Base-by-base conservation (phyloP, 2,113 vertebrate species). In the Agelaius phoeniceus region DNA sequence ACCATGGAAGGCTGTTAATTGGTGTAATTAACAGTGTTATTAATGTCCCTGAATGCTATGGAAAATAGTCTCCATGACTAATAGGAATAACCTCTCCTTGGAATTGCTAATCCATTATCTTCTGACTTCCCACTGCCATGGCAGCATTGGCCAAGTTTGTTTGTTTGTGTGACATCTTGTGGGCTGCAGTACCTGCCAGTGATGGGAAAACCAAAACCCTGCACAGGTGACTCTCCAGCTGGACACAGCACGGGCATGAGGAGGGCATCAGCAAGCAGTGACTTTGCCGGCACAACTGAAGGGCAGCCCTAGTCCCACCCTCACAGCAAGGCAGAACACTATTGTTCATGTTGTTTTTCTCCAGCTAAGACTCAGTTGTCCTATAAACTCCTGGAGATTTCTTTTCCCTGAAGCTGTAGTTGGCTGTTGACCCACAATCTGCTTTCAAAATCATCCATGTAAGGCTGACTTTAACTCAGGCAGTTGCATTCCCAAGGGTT, bases 1-100 rank as follows among this genome's bases (percentile, higher is more conserved):
- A 83, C 68, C 68, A 73, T 80, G 67, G 69, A 89, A 94, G 39
- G 57, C 46, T 71, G 61, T 65, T 96, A 95, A 95, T 85, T 92
- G 71, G 7, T 89, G 46, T 87, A 83, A 96, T 83, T 94, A 71
- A 69, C 71, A 93, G 44, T 43, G 49, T 85, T 93, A 92, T 80
- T 95, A 89, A 94, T 88, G 87, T 68, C 72, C 84, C 59, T 88
- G 78, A 86, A 85, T 78, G 61, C 22, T 75, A 48, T n/a, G 68
- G 71, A 92, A 92, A 84, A 94, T 30, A 35, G 18, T 79, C 21
- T 85, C 59, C 48, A 59, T 57, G 44, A 65, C 79, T 90, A 92
- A 73, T 39, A 51, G 66, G 44, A 85, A 20, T 61, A 80, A 68
- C 22, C 46, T 44, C 67, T 90, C 27, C 49, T 59, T 67, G 71